Evolutionary conservation across 2,888 invertebrate genomes (phyloP), one percentile per base, ranked within the genome.

Genomic region (Dicycla oo): DNA sequence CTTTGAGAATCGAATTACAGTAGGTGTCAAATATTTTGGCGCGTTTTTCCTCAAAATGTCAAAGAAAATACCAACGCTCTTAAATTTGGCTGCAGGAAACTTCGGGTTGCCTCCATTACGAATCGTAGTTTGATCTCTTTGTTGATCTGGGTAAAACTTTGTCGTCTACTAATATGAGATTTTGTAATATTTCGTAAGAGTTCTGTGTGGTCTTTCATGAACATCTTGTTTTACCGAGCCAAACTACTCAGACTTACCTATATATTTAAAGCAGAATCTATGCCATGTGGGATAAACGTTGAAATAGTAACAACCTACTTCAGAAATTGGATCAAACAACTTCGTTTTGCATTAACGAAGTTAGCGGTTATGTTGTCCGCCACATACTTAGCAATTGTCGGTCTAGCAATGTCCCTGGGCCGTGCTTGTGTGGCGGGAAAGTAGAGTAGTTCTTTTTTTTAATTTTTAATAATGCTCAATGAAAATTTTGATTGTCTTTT

Each of bases 1-100:
- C 85, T 88, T 86, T 84, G 86, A 77, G 84, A 83, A 84, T 88
- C 84, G 60, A 81, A 84, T 88, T 84, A 84, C 84, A 75, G 61
- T 71, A 66, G 74, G 80, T 85, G 75, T 86, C 85, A 82, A 81
- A 81, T 86, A 78, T 83, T 82, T 70, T 68, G 69, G 43, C 65
- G 63, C 61, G 43, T 82, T 84, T 83, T 83, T 80, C 73, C 67
- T 68, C 26, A 23, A 57, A 66, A 69, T n/a, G 69, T 69, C 66
- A 73, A 77, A 81, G 58, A n/a, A 57, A 80, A 68, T n/a, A 40
- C 45, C 60, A 45, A 30, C 13, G 13, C 30, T 45, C 43, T 38
- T 61, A 69, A 66, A 75, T 70, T 65, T 8, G 13, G 6, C 10
- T 38, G 51, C 40, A 57, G 54, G 56, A 73, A 78, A 68, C 54